Base-by-base conservation (phyloP, 2,113 vertebrate species). In the Eira barbara region DNA sequence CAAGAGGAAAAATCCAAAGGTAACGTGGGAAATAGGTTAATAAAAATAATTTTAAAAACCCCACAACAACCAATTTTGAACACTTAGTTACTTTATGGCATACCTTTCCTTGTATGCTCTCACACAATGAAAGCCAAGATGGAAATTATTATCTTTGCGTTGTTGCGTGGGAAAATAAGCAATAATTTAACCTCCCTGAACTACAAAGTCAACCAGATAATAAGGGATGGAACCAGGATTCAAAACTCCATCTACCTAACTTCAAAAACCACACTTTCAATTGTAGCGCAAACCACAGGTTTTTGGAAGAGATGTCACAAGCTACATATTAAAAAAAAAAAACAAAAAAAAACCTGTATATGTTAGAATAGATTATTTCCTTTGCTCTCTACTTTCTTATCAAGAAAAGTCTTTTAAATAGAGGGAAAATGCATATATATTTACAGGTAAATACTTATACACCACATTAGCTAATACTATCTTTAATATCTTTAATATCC, bases 11-110 rank as follows among this genome's bases (percentile, higher is more conserved):
- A 18, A 29, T 27, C 71, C 8, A 76, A 84, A 95, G 4, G 47
- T 49, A 83, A n/a, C 1, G 31, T 45, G 36, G 20, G 71, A 31
- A 71, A 3, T 34, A 57, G 47, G 94, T 80, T 92, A 74, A 96
- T 83, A 92, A 85, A 98, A 93, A 92, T 76, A 47, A 81, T 90
- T 96, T 88, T 65, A 27, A 79, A 84, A 78, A 83, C 14, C n/a
- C 80, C 21, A 21, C 27, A 31, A 31, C 47, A 21, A 76, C 31
- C 86, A 63, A 84, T 57, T 89, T 52, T 4, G n/a, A 55, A 90
- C 8, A 47, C 21, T 45, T 83, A 47, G 11, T 80, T 91, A 79
- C 34, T 71, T 87, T 52, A 69, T 73, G 45, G 34, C 14, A 73
- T n/a, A 49, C 21, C 34, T 36, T 80, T 63, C 27, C 23, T 83